Conservation (phyloP, 2,888 invertebrate species). For the Luffia ferchaultella region DNA sequence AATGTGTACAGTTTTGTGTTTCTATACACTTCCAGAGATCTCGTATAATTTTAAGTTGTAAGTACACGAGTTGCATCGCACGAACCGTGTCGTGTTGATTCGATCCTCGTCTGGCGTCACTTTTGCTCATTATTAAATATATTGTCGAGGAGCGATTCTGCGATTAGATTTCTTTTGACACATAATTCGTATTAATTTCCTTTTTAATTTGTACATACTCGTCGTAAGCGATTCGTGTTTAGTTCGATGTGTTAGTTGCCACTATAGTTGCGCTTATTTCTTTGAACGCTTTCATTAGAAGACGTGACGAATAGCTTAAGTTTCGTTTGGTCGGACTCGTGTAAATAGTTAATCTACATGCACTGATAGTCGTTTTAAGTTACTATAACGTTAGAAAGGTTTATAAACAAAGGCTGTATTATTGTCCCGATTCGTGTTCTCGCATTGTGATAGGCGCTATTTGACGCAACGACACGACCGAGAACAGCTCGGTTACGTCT, state of each 20-base stretch:
- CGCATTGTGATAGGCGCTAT: background rate
- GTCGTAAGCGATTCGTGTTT: too few relatives aligned
- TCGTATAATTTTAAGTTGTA: conserved; percentile 58
- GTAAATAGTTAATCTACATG: conserved; percentile 16
- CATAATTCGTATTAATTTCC: too few relatives aligned
- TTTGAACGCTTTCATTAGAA: too few relatives aligned
- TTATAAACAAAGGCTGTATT: conserved; percentile 43
- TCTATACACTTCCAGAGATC: conserved; percentile 67
- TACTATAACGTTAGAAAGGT: conserved; percentile 37
- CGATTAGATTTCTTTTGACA: too few relatives aligned
- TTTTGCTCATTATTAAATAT: too few relatives aligned
- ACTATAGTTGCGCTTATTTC: too few relatives aligned
- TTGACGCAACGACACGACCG: background rate
- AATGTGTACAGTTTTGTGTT: conserved; percentile 50
- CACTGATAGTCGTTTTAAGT: conserved; percentile 57
- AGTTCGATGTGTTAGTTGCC: too few relatives aligned
- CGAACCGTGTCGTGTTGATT: too few relatives aligned
- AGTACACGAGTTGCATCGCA: conserved; percentile 54
- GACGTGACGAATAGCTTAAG: too few relatives aligned
- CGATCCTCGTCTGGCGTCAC: too few relatives aligned
- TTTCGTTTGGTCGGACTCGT: background rate
- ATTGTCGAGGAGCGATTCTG: too few relatives aligned
- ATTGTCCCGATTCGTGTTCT: background rate
- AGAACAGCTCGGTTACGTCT: background rate
- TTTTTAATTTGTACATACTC: too few relatives aligned